Evolutionary conservation across 2,797 vertebrate species (phyloP), one percentile per base, ranked within the genome.

Genomic region (Oreortyx pictus): DNA sequence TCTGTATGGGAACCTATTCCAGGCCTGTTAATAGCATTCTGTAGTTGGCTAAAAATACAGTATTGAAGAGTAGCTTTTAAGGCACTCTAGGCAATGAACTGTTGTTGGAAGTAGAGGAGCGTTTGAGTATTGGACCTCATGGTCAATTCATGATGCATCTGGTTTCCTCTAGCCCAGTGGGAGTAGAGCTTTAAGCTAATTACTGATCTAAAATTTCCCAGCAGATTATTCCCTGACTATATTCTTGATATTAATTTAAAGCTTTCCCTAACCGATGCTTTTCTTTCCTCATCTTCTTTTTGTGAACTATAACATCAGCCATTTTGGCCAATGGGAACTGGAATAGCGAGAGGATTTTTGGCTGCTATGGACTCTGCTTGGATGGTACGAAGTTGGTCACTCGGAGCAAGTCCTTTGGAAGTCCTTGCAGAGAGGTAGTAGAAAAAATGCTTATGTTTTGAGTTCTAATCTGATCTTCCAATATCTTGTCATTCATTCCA

Each of bases 281-380:
- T 91, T 77, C 3, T 52, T 90, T 86, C 68, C 24, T 85, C 11
- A 56, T 74, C 41, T 44, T 70, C 57, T 49, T 77, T 70, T 73
- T 4, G 7, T 65, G 7, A 90, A 74, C 65, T 72, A 0, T 66
- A 50, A 35, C 47, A 37, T 80, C 76, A 98, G 99, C 99, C 99
- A 0, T 99, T 99, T 97, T 99, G 99, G 99, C 99, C 99, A 22
- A 99, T 99, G 99, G 99, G 99, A 94, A 99, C 99, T 57, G 99
- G 99, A 94, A 99, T 99, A 89, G 99, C 99, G 31, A 98, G 99
- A 79, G 99, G 99, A 66, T 99, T 99, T 97, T 97, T 99, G 94
- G 99, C 99, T 95, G 99, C 98, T 50, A 99, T 99, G 98, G 99
- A 99, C 96, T 98, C 99, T 0, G 99, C 98, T 62, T 99, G 99